Base-by-base conservation (phyloP, 2,113 vertebrate species). In the Sander vitreus region DNA sequence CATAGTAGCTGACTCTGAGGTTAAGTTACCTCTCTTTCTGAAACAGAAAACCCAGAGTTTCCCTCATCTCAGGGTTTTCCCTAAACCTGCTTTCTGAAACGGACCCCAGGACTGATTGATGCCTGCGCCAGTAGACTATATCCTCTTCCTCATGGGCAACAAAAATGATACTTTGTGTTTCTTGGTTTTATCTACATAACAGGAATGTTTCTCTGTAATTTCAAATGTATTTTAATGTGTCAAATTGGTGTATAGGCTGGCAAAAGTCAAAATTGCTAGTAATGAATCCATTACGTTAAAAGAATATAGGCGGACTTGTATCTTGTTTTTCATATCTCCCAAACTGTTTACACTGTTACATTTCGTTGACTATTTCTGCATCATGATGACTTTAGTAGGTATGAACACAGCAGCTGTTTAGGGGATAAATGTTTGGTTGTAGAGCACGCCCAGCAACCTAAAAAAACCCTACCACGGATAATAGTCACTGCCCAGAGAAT, bases 371-470 rank as follows among this genome's bases (percentile, higher is more conserved):
- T 73, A 23, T 82, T 70, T 80, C 55, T 66, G 39, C 71, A 81
- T 76, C 45, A 45, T 30, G 25, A 74, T 53, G 6, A 79, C 70
- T 76, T 81, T 63, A 43, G 58, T 50, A 62, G 54, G 75, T 84
- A 69, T 67, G 75, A 80, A 72, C 55, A 69, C 50, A 75, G 86
- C 57, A 83, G 73, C 86, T 89, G 85, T 83, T 76, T 47, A 13
- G 65, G 53, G 76, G 77, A 74, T 80, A 65, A 71, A 80, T 90
- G 90, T 92, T 93, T 91, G 85, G 87, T 89, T 85, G 55, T 81
- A 79, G 80, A 69, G 76, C 73, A 90, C 87, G 69, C 92, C 91
- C 89, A 91, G 90, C 86, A 92, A 93, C 92, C 77, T 65, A 18
- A 58, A 64, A 74, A 84, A 78, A 83, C 36, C 33, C 47, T 43